These are phyloP conservation scores for Vandiemenella viatica DNA, from an alignment of 2,888 invertebrate genomes.

Conservation along the genomic window DNA sequence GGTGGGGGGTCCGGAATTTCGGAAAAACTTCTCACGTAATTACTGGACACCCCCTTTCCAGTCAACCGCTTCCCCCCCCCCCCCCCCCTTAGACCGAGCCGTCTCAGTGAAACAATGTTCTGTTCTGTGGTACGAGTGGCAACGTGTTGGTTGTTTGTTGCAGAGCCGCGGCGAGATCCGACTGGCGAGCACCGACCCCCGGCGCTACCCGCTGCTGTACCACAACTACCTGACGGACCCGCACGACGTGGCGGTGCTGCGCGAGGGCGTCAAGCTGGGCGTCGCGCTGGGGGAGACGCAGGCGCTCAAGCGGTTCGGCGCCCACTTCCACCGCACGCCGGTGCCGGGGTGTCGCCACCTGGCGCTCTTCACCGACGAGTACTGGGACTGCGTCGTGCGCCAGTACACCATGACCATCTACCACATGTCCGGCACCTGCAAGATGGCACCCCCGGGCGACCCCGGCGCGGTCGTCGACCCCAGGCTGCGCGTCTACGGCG, in stretches of 20 bases:
- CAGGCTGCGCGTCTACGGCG: slow-evolving; percentile 56
- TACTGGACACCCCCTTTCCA: too few species aligned
- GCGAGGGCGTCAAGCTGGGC: slow-evolving; percentile 77
- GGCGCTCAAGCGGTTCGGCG: slow-evolving; percentile 63
- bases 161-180: slow-evolving; percentile 30
- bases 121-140: too few species aligned
- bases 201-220: slow-evolving; percentile 70
- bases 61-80: too few species aligned
- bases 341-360: slow-evolving; percentile 72
- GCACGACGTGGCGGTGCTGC: slow-evolving; percentile 63
- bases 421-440: slow-evolving; percentile 68
- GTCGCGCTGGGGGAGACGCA: slow-evolving; percentile 64
- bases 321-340: slow-evolving; percentile 55
- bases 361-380: slow-evolving; percentile 62
- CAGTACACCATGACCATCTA: slow-evolving; percentile 82
- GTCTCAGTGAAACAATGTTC: too few species aligned
- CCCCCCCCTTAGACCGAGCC: too few species aligned
- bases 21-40: too few species aligned
- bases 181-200: slow-evolving; percentile 40
- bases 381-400: slow-evolving; percentile 70
- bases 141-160: background rate
- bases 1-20: too few species aligned
- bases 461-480: slow-evolving; percentile 71
- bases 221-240: slow-evolving; percentile 85
- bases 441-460: slow-evolving; percentile 67